Evolutionary conservation across 2,797 vertebrate genomes (phyloP).

Genomic region (Percopsis omiscomaycus): DNA sequence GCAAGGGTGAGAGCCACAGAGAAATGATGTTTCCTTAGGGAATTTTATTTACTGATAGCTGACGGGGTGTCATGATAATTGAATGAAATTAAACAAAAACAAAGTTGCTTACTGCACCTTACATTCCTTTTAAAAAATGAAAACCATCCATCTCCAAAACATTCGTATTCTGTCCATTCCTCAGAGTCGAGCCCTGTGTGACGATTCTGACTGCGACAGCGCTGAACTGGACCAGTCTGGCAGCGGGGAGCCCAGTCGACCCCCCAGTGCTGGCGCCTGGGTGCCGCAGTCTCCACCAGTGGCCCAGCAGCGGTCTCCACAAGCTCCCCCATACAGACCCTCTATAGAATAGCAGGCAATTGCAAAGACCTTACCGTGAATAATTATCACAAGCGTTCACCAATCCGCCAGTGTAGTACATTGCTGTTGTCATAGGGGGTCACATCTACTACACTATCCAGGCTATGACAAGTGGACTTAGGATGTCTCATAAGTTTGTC

Average conservation of each 20-base stretch:
- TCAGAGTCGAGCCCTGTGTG: constrained; percentile 76
- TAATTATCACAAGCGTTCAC: constrained; percentile 53
- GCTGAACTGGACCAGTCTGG: constrained; percentile 89
- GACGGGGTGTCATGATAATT: no score
- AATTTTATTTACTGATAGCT: no score
- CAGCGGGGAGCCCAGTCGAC: constrained; percentile 84
- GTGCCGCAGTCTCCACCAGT: constrained; percentile 47
- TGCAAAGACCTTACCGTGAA: constrained; percentile 31
- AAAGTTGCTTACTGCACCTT: no score
- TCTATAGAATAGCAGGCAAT: neutral
- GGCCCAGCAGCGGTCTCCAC: constrained; percentile 60
- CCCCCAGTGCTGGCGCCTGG: constrained; percentile 83
- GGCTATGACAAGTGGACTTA: constrained; percentile 64
- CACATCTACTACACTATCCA: constrained; percentile 57
- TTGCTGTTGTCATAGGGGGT: constrained; percentile 66
- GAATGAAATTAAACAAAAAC: no score
- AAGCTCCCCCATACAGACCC: constrained; percentile 8
- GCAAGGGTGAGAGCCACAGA: no score
- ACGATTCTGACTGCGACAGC: constrained; percentile 94
- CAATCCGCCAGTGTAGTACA: constrained; percentile 63
- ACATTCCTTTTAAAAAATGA: no score
- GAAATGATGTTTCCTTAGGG: no score
- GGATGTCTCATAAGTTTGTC: constrained; percentile 63
- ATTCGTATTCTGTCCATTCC: constrained; percentile 6
- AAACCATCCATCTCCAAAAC: constrained; percentile 1